Evolutionary conservation across 2,888 invertebrate species (phyloP).

Genomic region (Spisula subtruncata): DNA sequence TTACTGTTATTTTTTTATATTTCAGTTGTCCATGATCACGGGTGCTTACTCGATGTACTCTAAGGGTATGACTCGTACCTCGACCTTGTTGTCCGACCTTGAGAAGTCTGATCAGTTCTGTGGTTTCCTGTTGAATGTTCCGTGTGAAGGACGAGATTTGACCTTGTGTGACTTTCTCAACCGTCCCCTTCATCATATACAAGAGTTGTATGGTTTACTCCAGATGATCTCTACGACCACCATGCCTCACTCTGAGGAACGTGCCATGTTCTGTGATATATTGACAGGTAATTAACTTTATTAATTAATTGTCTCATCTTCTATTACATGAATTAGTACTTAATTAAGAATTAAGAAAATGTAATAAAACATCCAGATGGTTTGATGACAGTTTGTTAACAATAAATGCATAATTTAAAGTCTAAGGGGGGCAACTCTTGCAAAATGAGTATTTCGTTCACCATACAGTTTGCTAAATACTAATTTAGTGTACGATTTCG

Average conservation of each 20-base stretch:
- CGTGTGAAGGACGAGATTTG: slow-evolving; percentile 43
- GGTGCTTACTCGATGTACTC: slow-evolving; percentile 59
- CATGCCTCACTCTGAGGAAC: slow-evolving; percentile 41
- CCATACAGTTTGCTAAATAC: too few relatives aligned
- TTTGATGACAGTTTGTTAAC: too few relatives aligned
- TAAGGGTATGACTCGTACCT: slow-evolving; percentile 53
- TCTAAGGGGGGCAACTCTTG: too few relatives aligned
- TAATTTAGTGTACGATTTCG: too few relatives aligned
- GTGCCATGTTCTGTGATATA: slow-evolving; percentile 50
- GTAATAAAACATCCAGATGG: too few relatives aligned
- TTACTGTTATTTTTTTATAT: background rate
- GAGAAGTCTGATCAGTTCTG: slow-evolving; percentile 65
- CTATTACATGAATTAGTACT: too few relatives aligned
- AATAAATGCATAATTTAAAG: too few relatives aligned
- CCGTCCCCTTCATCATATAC: slow-evolving; percentile 62
- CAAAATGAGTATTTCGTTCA: too few relatives aligned
- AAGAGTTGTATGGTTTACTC: slow-evolving; percentile 52
- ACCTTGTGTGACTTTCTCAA: slow-evolving; percentile 64
- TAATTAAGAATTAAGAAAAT: too few relatives aligned
- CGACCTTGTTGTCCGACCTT: slow-evolving; percentile 46
- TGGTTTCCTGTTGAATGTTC: slow-evolving; percentile 53
- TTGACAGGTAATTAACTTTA: slow-evolving; percentile 44
- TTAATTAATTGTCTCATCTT: too few relatives aligned
- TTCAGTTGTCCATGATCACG: slow-evolving; percentile 56
- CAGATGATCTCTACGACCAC: slow-evolving; percentile 48